phyloP scores from a whole-genome alignment of 2,888 invertebrate species.

The Lysandra coridon region DNA sequence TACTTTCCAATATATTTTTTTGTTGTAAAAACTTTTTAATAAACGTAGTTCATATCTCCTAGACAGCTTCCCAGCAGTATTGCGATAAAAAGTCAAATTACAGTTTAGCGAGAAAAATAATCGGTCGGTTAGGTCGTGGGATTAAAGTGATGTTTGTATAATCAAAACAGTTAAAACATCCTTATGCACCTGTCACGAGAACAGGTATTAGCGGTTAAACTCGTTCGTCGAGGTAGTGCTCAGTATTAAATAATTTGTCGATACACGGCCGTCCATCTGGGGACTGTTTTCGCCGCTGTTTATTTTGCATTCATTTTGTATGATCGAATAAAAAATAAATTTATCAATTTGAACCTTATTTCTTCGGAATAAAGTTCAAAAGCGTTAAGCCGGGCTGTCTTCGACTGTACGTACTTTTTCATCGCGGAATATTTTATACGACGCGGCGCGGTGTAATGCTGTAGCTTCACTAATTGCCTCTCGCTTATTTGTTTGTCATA shows the following conservation, averaged over 20 bases:
- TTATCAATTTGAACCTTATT: not conserved
- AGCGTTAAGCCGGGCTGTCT: not conserved
- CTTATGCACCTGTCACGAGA: slow-evolving; percentile 32
- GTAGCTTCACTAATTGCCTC: slow-evolving; percentile 5
- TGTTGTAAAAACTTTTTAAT: no score
- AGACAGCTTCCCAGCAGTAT: not conserved
- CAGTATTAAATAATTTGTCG: slow-evolving; percentile 31
- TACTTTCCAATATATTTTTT: not conserved
- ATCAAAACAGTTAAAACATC: slow-evolving; percentile 27
- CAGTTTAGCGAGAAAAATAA: slow-evolving; percentile 18
- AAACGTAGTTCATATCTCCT: not conserved
- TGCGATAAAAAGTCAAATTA: slow-evolving; percentile 7
- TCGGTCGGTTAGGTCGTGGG: slow-evolving; percentile 10
- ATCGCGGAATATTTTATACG: not conserved
- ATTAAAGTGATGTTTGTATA: slow-evolving; percentile 29
- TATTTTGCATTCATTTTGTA: slow-evolving; percentile 27
- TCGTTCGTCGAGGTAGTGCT: slow-evolving; percentile 29
- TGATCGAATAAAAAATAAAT: not conserved
- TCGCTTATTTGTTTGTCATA: slow-evolving; percentile 4
- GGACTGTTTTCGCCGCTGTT: slow-evolving; percentile 11
- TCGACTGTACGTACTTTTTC: not conserved
- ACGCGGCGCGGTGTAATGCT: not conserved
- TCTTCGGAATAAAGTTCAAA: not conserved
- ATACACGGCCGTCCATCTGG: slow-evolving; percentile 30
- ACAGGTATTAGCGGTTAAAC: slow-evolving; percentile 31